Conservation (phyloP, 2,888 invertebrate species). For the Doris montereyensis region DNA sequence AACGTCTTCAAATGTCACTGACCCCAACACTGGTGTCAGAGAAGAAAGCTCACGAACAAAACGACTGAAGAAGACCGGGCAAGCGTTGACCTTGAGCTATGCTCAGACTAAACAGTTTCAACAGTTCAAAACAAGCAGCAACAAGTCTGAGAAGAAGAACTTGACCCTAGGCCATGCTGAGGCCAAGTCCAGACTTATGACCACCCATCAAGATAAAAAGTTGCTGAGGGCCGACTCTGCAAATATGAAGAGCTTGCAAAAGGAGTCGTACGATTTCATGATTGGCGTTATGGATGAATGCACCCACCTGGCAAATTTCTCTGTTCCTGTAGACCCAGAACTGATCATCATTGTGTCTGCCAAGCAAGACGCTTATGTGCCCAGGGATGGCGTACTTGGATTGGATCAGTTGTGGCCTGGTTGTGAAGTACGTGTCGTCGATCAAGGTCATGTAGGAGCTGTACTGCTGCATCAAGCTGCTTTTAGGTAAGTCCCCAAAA, state of each 20-base stretch:
- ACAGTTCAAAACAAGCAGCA: background rate
- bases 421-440: conserved; percentile 87
- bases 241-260: conserved; percentile 29
- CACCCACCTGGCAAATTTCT: conserved; percentile 95
- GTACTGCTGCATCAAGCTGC: conserved; percentile 87
- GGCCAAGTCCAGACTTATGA: conserved; percentile 41
- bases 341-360: conserved; percentile 93
- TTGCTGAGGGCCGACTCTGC: background rate
- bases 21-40: too few relatives aligned
- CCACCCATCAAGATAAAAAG: background rate
- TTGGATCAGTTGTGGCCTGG: conserved; percentile 95
- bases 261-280: conserved; percentile 92
- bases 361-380: conserved; percentile 87
- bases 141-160: background rate
- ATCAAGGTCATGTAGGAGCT: conserved; percentile 82
- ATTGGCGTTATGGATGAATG: conserved; percentile 98
- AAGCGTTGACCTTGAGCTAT: background rate
- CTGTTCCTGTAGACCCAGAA: conserved; percentile 86
- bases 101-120: background rate
- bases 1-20: too few relatives aligned
- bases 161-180: conserved; percentile 41
- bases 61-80: background rate
- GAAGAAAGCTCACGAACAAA: too few relatives aligned
- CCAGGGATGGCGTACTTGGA: conserved; percentile 85
- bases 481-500: conserved; percentile 89